These are phyloP conservation scores for Campylorhamphus procurvoides DNA, from an alignment of 2,113 vertebrate genomes.

Conservation along the genomic window DNA sequence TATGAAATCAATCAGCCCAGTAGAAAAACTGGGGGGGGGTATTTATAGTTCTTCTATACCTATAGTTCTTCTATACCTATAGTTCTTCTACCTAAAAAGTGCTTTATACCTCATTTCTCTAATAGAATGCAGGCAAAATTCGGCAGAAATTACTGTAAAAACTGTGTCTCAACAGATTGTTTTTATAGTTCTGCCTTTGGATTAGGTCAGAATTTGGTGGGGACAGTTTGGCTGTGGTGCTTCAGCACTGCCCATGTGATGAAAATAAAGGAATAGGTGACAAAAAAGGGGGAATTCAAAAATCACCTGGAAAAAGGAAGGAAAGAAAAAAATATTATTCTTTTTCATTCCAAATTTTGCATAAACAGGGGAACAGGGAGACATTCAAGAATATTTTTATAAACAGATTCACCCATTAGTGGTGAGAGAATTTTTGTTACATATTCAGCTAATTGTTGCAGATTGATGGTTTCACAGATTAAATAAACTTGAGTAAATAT, in stretches of 20 bases:
- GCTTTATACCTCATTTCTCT: not conserved
- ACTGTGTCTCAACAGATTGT: not conserved
- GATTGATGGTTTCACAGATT: not conserved
- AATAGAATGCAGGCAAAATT: not conserved
- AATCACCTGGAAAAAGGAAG: not conserved
- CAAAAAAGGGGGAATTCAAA: not conserved
- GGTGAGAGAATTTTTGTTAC: not conserved
- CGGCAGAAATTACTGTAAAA: not conserved
- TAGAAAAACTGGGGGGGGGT: rapidly evolving
- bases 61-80: no score
- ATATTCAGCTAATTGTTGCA: not conserved
- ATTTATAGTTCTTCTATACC: no score
- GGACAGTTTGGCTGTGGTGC: not conserved
- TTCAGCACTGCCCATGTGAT: rapidly evolving
- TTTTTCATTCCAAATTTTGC: not conserved
- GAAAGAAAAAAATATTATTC: rapidly evolving
- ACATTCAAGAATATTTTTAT: not conserved
- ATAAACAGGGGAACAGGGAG: not conserved
- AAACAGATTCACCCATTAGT: not conserved
- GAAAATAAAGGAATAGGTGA: rapidly evolving
- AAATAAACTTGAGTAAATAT: not conserved
- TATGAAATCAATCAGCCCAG: rapidly evolving
- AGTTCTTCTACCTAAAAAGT: not conserved
- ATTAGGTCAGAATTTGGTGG: not conserved
- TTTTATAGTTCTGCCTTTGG: not conserved